phyloP scores from a whole-genome alignment of 2,888 invertebrate species.

The Mantis religiosa region DNA sequence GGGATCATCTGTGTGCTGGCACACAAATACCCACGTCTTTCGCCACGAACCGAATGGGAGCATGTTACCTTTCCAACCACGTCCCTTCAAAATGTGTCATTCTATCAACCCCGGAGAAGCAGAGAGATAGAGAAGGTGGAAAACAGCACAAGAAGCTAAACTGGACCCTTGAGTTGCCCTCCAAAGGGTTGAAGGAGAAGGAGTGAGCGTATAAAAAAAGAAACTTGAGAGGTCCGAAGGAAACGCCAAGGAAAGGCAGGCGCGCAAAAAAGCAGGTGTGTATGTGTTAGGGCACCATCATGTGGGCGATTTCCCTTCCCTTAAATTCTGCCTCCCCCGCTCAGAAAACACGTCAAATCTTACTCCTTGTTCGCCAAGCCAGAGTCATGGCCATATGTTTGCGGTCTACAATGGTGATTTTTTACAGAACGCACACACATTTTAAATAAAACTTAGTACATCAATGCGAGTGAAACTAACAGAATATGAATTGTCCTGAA shows the following conservation, averaged over 20 bases:
- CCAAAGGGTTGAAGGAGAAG: neutral
- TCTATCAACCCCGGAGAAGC: conserved; percentile 27
- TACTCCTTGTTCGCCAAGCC: neutral
- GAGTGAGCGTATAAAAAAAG: neutral
- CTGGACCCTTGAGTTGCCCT: conserved; percentile 16
- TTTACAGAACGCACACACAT: neutral
- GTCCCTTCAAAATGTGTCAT: conserved; percentile 32
- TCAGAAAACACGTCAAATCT: neutral
- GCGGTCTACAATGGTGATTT: neutral
- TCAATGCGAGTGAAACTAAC: no score
- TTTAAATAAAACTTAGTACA: no score
- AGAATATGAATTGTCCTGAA: no score
- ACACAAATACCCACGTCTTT: neutral
- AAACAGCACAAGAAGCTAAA: conserved; percentile 5
- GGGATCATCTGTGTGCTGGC: neutral
- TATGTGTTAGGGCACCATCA: neutral
- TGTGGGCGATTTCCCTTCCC: conserved; percentile 17
- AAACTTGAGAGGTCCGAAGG: neutral
- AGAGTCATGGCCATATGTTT: neutral
- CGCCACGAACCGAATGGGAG: neutral
- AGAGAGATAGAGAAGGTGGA: neutral
- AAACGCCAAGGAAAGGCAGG: conserved; percentile 1
- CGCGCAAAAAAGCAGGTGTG: neutral
- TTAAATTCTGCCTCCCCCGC: neutral
- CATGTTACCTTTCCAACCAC: conserved; percentile 27